These are phyloP conservation scores for Noctilio leporinus DNA, from an alignment of 2,113 vertebrate genomes.

Conservation along the genomic window DNA sequence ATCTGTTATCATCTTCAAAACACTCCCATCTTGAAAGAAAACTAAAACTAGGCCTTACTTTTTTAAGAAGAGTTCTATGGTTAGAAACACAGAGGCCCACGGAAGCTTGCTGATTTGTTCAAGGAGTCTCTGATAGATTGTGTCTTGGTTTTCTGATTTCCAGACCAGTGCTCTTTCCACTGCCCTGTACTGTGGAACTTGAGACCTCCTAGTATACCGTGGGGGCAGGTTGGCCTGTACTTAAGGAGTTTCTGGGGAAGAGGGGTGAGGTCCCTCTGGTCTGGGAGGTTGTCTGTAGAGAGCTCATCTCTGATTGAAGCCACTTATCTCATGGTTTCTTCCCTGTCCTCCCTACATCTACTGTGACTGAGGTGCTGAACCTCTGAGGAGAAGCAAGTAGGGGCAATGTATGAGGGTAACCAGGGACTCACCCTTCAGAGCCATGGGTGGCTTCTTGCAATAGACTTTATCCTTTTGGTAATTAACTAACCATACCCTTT, in stretches of 20 bases:
- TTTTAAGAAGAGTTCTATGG: not conserved
- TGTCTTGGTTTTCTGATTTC: not conserved
- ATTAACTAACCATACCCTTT: constrained; percentile 32
- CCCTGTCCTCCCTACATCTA: not conserved
- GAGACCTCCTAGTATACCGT: not conserved
- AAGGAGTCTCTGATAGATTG: not conserved
- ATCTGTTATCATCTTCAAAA: not conserved
- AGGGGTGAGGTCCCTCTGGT: not conserved
- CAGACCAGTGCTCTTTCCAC: not conserved
- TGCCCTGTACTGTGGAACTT: not conserved
- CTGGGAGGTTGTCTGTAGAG: not conserved
- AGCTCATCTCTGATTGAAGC: not conserved
- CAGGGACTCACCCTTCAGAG: not conserved
- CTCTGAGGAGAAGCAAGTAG: not conserved
- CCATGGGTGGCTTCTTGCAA: not conserved
- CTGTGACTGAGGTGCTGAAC: not conserved
- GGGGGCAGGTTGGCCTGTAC: not conserved
- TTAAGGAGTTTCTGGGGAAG: not conserved
- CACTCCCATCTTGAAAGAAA: not conserved
- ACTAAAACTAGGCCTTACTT: not conserved
- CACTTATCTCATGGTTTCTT: not conserved
- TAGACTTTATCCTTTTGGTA: not conserved
- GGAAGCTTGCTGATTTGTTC: not conserved
- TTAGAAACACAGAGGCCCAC: not conserved
- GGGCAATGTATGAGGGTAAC: not conserved